Base-by-base conservation (phyloP, 2,797 vertebrate genomes). In the Bovichtus variegatus region DNA sequence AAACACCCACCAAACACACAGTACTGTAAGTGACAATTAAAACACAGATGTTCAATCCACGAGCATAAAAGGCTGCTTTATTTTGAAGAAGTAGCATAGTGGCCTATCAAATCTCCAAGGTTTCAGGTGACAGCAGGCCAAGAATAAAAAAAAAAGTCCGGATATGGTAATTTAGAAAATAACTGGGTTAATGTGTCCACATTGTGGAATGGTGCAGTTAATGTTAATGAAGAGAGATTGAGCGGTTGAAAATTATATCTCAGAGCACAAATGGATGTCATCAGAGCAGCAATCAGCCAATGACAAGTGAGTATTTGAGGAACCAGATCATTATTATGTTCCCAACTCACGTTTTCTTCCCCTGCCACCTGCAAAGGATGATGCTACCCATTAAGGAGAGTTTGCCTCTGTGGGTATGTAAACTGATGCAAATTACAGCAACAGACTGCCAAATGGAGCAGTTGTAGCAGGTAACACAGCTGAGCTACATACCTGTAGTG, bases 361-460 rank as follows among this genome's bases (percentile, higher is more conserved):
- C 12, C 67, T 34, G 76, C 84, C 91, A 91, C 92, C 88, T 93
- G 92, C 89, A 79, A 82, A 87, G 91, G 86, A 90, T 88, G 85
- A 89, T 85, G 78, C 80, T 83, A 71, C 82, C 86, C 83, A 91
- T 90, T 92, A 90, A 85, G 82, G 78, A 80, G 85, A 87, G 87
- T 89, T 82, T 89, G 72, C 80, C 83, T 89, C 89, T 74, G 65
- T 84, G 82, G 81, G 79, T 82, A 85, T 87, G 89, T 86, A 90
- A 92, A 92, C 88, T 85, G 83, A 91, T 92, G 82, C 87, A 92
- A 87, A 91, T 92, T 87, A 86, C 81, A 82, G 76, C 66, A 77
- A 76, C 84, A 83, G 72, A 81, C 75, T 88, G 89, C 81, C 90
- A 92, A 90, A 87, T 85, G 21, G 69, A 79, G 79, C 59, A 25